Conservation (phyloP, 2,888 invertebrate genomes). For the Octonoba sinensis region DNA sequence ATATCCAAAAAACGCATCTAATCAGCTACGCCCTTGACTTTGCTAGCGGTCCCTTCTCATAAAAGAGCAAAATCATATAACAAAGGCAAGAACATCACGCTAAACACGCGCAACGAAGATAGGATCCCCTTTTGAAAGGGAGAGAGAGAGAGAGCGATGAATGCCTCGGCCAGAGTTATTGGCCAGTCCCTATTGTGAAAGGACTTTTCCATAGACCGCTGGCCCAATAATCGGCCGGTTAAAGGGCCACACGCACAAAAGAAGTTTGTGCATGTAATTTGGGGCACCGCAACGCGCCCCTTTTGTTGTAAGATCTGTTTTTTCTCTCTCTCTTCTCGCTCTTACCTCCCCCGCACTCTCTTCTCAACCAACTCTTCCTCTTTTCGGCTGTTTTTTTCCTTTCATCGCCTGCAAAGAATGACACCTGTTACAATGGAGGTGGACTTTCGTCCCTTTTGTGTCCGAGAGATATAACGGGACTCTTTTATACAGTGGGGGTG, state of each 20-base stretch:
- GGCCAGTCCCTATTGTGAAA: conserved; percentile 58
- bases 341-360: background rate
- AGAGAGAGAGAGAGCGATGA: conserved; percentile 47
- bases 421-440: conserved; percentile 58
- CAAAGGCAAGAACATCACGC: conserved; percentile 10
- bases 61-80: conserved; percentile 6
- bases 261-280: conserved; percentile 64
- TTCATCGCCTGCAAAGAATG: conserved; percentile 46
- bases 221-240: conserved; percentile 62
- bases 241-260: conserved; percentile 51
- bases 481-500: conserved; percentile 21
- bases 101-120: background rate
- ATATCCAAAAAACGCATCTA: no score
- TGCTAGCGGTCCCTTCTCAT: conserved; percentile 9
- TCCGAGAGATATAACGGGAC: conserved; percentile 39
- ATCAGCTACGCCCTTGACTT: background rate
- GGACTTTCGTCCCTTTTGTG: conserved; percentile 37
- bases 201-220: conserved; percentile 40
- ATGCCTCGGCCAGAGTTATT: conserved; percentile 56
- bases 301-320: conserved; percentile 43
- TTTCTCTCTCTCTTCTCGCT: background rate
- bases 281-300: conserved; percentile 42
- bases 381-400: conserved; percentile 23
- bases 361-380: background rate
- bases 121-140: conserved; percentile 30